Percentiles rank a stretch among this genome's conserved stretches.
Evolutionary conservation across 2,797 vertebrate species (phyloP).

Genomic region (Microctenopoma stevenorrisi): DNA sequence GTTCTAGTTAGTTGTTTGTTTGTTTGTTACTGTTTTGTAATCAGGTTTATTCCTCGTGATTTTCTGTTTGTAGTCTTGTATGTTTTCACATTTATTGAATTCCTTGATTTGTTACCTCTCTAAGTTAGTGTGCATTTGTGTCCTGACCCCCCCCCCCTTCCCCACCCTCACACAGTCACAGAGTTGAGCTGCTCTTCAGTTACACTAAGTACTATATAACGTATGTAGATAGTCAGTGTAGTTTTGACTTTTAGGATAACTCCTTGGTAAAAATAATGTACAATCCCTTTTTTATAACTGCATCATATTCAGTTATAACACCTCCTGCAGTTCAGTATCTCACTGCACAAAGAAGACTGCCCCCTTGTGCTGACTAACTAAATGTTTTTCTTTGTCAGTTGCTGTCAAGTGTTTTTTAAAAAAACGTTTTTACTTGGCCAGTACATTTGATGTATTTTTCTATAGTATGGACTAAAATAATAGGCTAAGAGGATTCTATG

Average conservation of each 20-base stretch:
- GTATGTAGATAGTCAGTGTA: not conserved
- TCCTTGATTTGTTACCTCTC: too few relatives aligned
- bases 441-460: not conserved
- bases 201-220: too few relatives aligned
- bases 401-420: too few relatives aligned
- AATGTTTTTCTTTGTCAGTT: not conserved
- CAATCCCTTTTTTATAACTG: not conserved
- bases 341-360: conserved; percentile 41
- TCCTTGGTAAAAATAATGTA: not conserved
- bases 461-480: conserved; percentile 7
- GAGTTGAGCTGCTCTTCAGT: too few relatives aligned
- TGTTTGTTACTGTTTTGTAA: too few relatives aligned
- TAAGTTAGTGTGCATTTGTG: too few relatives aligned
- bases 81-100: too few relatives aligned
- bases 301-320: not conserved
- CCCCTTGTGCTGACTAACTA: conserved; percentile 51
- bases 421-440: not conserved
- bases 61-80: too few relatives aligned
- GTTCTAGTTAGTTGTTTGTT: too few relatives aligned
- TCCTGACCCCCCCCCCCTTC: too few relatives aligned
- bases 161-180: too few relatives aligned
- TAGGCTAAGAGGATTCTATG: not conserved
- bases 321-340: not conserved
- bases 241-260: not conserved
- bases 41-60: too few relatives aligned